Evolutionary conservation across 1,140 invertebrate genomes (phyloP).

Genomic region (Luehdorfia chinensis): DNA sequence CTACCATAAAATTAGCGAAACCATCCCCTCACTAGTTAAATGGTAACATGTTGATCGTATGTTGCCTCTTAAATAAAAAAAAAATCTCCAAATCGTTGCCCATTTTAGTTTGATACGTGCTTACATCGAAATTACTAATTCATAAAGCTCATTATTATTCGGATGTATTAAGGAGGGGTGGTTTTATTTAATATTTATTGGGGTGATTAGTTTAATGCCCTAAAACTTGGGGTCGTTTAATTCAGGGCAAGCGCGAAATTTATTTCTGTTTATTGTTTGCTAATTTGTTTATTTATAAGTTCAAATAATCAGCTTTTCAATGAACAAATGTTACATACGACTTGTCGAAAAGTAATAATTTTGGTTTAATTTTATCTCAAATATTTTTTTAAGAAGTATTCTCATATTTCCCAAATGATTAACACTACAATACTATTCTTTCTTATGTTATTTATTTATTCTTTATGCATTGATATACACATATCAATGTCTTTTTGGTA

Average conservation of each 20-base stretch:
- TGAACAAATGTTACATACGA: conserved; percentile 8
- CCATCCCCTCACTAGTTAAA: conserved; percentile 26
- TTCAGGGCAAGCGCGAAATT: conserved; percentile 14
- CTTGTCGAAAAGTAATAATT: not conserved
- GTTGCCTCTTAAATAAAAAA: conserved; percentile 24
- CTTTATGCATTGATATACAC: too few relatives aligned
- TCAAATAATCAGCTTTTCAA: conserved; percentile 14
- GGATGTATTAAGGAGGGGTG: conserved; percentile 10
- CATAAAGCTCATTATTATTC: conserved; percentile 7
- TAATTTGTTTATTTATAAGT: conserved; percentile 30
- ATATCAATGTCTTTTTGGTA: too few relatives aligned
- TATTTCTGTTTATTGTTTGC: conserved; percentile 19
- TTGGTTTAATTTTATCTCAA: not conserved
- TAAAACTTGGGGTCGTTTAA: conserved; percentile 15
- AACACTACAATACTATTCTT: too few relatives aligned
- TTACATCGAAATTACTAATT: conserved; percentile 3
- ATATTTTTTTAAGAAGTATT: not conserved
- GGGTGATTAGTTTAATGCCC: conserved; percentile 21
- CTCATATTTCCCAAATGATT: too few relatives aligned
- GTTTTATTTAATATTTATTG: conserved; percentile 19
- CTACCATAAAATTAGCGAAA: conserved; percentile 28
- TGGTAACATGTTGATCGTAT: conserved; percentile 35
- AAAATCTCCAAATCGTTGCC: conserved; percentile 1
- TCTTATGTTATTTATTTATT: too few relatives aligned
- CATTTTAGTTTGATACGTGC: conserved; percentile 14